Conservation (phyloP, 2,797 vertebrate species). For the Helarctos malayanus region DNA sequence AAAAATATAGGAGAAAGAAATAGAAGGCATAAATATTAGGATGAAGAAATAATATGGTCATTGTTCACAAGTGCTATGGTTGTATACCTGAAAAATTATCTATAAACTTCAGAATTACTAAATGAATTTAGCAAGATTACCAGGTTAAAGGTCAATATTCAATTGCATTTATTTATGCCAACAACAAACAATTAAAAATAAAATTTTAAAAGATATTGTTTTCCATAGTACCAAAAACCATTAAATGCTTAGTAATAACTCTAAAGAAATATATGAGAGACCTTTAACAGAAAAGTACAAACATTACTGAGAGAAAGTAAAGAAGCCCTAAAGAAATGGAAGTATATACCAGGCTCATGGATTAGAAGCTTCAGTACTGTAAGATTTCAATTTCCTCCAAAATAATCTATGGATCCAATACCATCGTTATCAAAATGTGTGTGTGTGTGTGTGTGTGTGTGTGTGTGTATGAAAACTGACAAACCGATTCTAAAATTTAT, state of each 20-base stretch:
- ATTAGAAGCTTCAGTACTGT: background rate
- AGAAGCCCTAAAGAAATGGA: background rate
- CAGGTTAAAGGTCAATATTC: background rate
- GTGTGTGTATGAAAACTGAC: background rate
- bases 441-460: background rate
- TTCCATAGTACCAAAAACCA: background rate
- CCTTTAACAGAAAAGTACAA: background rate
- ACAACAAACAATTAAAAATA: background rate
- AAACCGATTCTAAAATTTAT: background rate
- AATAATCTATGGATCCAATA: background rate
- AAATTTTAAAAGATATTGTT: background rate
- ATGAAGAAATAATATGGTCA: background rate
- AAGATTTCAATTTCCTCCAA: background rate
- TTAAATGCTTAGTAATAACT: background rate
- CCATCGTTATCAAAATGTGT: background rate
- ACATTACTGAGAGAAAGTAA: background rate
- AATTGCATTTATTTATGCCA: background rate
- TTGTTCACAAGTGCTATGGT: conserved; percentile 16
- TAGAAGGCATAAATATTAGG: conserved; percentile 32
- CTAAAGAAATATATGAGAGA: background rate
- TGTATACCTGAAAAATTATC: background rate
- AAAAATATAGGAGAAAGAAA: background rate
- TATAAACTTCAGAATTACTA: background rate
- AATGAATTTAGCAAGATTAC: conserved; percentile 23
- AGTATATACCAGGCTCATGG: background rate